Evolutionary conservation across 2,888 invertebrate species (phyloP).

Genomic region (Tinea trinotella): DNA sequence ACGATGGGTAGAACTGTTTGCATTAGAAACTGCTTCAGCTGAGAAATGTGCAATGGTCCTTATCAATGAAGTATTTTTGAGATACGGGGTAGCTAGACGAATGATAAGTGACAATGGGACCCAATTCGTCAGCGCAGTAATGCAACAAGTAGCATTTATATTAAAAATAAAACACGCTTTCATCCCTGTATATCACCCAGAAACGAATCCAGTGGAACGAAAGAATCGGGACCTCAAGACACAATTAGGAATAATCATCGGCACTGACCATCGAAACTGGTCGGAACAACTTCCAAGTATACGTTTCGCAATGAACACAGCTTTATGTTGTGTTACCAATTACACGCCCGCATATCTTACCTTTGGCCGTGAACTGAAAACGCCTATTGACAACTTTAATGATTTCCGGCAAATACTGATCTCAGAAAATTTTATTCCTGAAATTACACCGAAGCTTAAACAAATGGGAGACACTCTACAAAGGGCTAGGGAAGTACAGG

Average conservation of each 20-base stretch:
- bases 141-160: conserved; percentile 27
- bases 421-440: too few species aligned
- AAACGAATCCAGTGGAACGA: conserved; percentile 32
- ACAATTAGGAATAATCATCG: too few species aligned
- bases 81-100: conserved; percentile 30
- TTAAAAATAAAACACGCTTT: conserved; percentile 20
- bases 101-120: conserved; percentile 32
- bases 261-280: conserved; percentile 22
- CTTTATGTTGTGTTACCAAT: conserved; percentile 11
- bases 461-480: too few species aligned
- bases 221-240: conserved; percentile 29
- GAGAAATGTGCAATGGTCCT: conserved; percentile 27
- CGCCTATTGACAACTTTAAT: conserved; percentile 19
- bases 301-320: too few species aligned
- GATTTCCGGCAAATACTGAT: too few species aligned
- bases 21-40: conserved; percentile 27
- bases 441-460: too few species aligned
- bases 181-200: conserved; percentile 30
- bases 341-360: conserved; percentile 22
- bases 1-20: conserved; percentile 31
- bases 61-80: conserved; percentile 28
- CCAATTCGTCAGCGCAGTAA: conserved; percentile 30
- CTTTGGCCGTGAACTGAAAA: conserved; percentile 23
- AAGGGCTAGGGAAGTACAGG: too few species aligned
- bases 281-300: conserved; percentile 17